These are phyloP conservation scores for Euwallacea fornicatus DNA, from an alignment of 1,140 invertebrate genomes.

Conservation along the genomic window DNA sequence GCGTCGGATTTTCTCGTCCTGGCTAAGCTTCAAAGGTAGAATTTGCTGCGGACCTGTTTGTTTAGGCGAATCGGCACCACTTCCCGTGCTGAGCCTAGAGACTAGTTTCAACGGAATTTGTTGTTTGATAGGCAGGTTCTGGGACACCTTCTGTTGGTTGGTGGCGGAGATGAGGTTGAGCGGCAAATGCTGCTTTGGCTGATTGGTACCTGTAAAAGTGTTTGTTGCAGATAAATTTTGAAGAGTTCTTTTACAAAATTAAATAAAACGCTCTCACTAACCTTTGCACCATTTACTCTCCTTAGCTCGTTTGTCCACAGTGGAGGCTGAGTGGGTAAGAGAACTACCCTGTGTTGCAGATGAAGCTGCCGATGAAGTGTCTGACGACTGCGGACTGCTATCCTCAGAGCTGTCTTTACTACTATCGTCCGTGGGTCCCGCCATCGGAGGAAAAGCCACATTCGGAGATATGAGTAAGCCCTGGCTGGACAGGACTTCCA, in stretches of 20 bases:
- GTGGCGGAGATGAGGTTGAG: constrained; percentile 78
- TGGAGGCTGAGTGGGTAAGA: constrained; percentile 43
- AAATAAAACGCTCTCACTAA: constrained; percentile 43
- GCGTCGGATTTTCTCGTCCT: constrained; percentile 48
- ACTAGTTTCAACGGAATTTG: constrained; percentile 82
- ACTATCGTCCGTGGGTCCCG: constrained; percentile 48
- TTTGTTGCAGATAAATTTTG: not conserved
- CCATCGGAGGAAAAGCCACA: constrained; percentile 48
- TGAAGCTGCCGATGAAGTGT: constrained; percentile 51
- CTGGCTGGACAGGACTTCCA: constrained; percentile 75
- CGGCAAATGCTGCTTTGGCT: constrained; percentile 60
- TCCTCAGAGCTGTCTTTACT: constrained; percentile 53
- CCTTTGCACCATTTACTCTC: constrained; percentile 61
- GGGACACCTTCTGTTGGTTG: constrained; percentile 75
- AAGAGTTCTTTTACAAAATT: not conserved
- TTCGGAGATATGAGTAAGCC: constrained; percentile 66
- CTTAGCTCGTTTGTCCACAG: constrained; percentile 55
- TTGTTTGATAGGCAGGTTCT: constrained; percentile 69
- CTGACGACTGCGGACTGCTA: constrained; percentile 50
- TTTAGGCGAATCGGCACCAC: constrained; percentile 55
- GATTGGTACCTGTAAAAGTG: constrained; percentile 29
- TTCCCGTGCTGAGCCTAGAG: constrained; percentile 57
- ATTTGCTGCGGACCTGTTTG: constrained; percentile 47
- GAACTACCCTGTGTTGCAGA: constrained; percentile 43
- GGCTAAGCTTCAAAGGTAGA: constrained; percentile 46